These are phyloP conservation scores for Cataglyphis altisquamis DNA, from an alignment of 2,888 invertebrate species.

Conservation along the genomic window DNA sequence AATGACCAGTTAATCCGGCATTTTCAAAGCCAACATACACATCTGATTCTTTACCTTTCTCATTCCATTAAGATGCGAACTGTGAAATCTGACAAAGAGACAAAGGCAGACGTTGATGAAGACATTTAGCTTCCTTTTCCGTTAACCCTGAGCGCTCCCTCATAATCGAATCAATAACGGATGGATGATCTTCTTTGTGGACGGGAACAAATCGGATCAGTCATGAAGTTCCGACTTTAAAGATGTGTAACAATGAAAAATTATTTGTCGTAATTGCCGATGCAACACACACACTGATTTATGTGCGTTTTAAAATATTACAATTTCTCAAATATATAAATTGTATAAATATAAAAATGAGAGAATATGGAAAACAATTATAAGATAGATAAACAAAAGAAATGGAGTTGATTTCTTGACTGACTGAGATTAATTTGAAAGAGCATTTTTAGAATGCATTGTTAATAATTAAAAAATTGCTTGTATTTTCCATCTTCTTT, in stretches of 20 bases:
- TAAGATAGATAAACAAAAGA: slow-evolving; percentile 23
- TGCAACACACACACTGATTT: neutral
- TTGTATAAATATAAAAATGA: neutral
- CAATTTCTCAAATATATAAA: neutral
- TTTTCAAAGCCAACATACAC: neutral
- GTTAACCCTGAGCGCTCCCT: slow-evolving; percentile 72
- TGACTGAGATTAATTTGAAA: slow-evolving; percentile 29
- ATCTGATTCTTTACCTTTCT: neutral
- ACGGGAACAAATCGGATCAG: slow-evolving; percentile 68
- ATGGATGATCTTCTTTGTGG: slow-evolving; percentile 75
- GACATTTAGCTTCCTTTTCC: slow-evolving; percentile 77
- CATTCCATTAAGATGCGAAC: slow-evolving; percentile 15
- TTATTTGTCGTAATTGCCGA: slow-evolving; percentile 53
- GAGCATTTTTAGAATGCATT: slow-evolving; percentile 4
- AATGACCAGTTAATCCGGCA: neutral
- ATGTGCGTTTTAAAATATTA: neutral
- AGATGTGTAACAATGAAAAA: slow-evolving; percentile 54
- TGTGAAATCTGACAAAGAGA: slow-evolving; percentile 37
- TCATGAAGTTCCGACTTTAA: slow-evolving; percentile 57
- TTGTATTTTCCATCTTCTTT: slow-evolving; percentile 18
- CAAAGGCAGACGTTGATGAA: slow-evolving; percentile 65
- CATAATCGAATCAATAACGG: slow-evolving; percentile 79
- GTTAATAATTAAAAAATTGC: slow-evolving; percentile 14
- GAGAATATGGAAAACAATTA: neutral
- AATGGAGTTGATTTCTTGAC: slow-evolving; percentile 21